Base-by-base conservation (phyloP, 1,140 invertebrate species). In the Planococcus citri region DNA sequence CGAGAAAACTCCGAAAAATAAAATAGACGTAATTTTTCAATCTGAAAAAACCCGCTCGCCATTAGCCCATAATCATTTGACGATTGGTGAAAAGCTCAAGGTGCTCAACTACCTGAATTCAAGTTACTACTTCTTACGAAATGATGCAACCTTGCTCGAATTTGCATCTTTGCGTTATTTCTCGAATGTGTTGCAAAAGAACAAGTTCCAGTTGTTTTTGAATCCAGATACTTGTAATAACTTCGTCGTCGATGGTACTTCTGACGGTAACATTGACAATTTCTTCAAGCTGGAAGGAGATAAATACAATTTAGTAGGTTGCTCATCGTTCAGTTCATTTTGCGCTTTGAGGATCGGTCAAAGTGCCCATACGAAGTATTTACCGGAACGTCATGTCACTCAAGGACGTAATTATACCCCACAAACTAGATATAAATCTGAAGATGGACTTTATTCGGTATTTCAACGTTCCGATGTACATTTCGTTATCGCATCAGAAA, bases 151-250 rank as follows among this genome's bases (percentile, higher is more conserved):
- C 22, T 60, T 83, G 14, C 87, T 87, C 77, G 87, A 89, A 79
- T 75, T 85, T 6, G 80, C 79, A n/a, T 74, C 82, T 37, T 77
- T 84, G 58, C 80, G 85, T 73, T 82, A 79, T 73, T 80, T 84
- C 20, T 79, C 76, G 68, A 73, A 81, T 6, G 73, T 78, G 68
- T 75, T 86, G 0, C 75, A 78, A 74, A 74, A 82, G 14, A 73
- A 77, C 21, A 29, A 80, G 24, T 85, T 80, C 73, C 77, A 75
- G 0, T 80, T 81, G 67, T 83, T 86, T 77, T 84, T 83, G 10
- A 85, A 85, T 78, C 76, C 86, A 8, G 87, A 89, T 77, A 88
- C 89, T 77, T 77, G 79, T 51, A 83, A 83, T 69, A 87, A 86
- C 76, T 73, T 86, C 0, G 75, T 89, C 21, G 78, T 64, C 20